phyloP scores from a whole-genome alignment of 2,797 vertebrate species.

The Sebastes kiyomatsui region DNA sequence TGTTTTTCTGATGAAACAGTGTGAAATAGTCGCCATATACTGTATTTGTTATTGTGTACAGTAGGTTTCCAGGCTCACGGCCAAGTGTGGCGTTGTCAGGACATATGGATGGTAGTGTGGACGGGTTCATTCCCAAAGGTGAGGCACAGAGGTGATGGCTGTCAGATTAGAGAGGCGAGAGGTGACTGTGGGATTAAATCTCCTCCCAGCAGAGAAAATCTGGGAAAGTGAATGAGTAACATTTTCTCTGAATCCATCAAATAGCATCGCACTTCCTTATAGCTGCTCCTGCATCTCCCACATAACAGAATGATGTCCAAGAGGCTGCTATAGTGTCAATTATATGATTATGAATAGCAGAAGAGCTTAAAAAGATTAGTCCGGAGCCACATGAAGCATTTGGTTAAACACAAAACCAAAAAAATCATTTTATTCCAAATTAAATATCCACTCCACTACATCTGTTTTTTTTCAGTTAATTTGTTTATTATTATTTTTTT shows the following conservation, averaged over 20 bases:
- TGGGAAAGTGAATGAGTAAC: background rate
- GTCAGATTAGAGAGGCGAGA: background rate
- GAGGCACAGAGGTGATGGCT: background rate
- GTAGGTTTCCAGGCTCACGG: background rate
- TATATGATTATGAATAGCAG: background rate
- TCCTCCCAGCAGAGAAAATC: constrained; percentile 2
- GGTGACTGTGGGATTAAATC: background rate
- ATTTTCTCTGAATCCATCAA: constrained; percentile 8
- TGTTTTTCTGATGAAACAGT: background rate
- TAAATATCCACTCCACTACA: background rate
- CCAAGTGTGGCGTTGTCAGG: background rate
- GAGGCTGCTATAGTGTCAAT: background rate
- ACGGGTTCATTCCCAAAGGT: constrained; percentile 6
- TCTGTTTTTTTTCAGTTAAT: background rate
- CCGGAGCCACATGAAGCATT: background rate
- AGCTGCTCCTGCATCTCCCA: background rate
- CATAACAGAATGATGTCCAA: background rate
- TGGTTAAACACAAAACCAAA: background rate
- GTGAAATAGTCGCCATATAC: background rate
- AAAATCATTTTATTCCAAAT: background rate
- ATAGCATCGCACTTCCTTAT: background rate
- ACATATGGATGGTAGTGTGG: background rate
- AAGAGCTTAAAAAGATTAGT: no score
- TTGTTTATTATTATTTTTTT: no score
- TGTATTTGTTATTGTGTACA: background rate